These are phyloP conservation scores for Crematogaster levior DNA, from an alignment of 2,888 invertebrate genomes.

Conservation along the genomic window DNA sequence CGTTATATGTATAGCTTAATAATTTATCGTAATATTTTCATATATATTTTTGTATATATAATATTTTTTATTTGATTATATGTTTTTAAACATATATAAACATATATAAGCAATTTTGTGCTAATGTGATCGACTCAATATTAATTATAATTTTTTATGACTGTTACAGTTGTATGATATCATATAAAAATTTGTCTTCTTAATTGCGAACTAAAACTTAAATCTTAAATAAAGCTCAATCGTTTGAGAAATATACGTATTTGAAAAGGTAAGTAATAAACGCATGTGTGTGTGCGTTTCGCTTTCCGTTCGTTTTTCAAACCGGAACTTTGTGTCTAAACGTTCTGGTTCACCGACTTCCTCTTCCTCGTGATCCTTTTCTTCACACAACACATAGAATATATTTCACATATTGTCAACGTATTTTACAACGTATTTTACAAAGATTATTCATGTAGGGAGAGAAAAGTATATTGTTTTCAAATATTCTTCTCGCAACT, in stretches of 20 bases:
- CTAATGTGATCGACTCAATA: neutral
- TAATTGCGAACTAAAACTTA: neutral
- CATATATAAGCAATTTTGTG: neutral
- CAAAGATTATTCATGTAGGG: neutral
- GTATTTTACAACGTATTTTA: neutral
- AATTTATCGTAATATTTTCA: neutral
- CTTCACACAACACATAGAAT: slow-evolving; percentile 54
- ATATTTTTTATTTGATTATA: neutral
- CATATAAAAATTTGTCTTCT: neutral
- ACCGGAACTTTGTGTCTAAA: slow-evolving; percentile 64
- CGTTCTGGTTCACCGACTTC: slow-evolving; percentile 65
- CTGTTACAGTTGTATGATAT: no score
- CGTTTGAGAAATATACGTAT: neutral
- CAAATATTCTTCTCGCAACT: neutral
- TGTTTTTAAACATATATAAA: no score
- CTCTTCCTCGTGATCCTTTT: slow-evolving; percentile 62
- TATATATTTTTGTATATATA: no score
- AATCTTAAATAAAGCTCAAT: neutral
- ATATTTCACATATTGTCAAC: slow-evolving; percentile 38
- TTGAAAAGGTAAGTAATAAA: slow-evolving; percentile 39
- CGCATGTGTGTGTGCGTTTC: no score
- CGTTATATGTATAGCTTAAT: neutral
- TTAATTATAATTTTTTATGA: slow-evolving; percentile 14
- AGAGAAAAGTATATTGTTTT: neutral
- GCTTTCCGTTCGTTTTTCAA: slow-evolving; percentile 41